Evolutionary conservation across 1,140 invertebrate species (phyloP), one percentile per base, ranked within the genome.

Genomic region (Listronotus oregonensis): DNA sequence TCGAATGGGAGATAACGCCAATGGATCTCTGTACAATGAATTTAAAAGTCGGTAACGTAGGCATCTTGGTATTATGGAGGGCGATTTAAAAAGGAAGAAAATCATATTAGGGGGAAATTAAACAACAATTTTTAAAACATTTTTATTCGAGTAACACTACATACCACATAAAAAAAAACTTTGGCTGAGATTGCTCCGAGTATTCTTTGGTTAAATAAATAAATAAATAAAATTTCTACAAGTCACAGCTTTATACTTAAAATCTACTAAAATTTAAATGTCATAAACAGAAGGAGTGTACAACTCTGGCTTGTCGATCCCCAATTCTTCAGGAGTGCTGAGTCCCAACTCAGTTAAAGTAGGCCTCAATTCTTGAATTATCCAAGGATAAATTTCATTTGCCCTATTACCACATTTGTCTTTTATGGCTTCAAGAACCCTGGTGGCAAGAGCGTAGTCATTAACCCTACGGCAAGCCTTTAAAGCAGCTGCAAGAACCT

Each of bases 291-390:
- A 86, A 71, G 88, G 77, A 60, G 95, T 82, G 61, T 90, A 91
- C 76, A 99, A 83, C 82, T 99, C 97, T 52, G 97, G 97, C 81
- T 98, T 94, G 80, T 98, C 95, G 77, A 96, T 98, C 51, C 96
- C 96, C 71, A 99, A 82, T 77, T 98, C 94, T 82, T 98, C 97
- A 11, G 92, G 92, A 15, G 96, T 98, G 27, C 87, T 89, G 71
- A 99, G 91, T 17, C 97, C 97, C 37, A 99, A 82, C 82, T 99
- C 95, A 49, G 90, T 86, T 11, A 99, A 82, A 11, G 95, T 96
- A 37, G 97, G 96, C 72, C 84, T 85, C 73, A 98, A 94, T 85
- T 98, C 94, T 85, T 97, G 89, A 42, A 97, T 78, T 69, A 98
- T 85, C 77, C 95, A 98, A 8, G 95, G 94, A 76, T 94, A 98